These are phyloP conservation scores for Notechis scutatus DNA, from an alignment of 2,113 vertebrate species.

Conservation along the genomic window DNA sequence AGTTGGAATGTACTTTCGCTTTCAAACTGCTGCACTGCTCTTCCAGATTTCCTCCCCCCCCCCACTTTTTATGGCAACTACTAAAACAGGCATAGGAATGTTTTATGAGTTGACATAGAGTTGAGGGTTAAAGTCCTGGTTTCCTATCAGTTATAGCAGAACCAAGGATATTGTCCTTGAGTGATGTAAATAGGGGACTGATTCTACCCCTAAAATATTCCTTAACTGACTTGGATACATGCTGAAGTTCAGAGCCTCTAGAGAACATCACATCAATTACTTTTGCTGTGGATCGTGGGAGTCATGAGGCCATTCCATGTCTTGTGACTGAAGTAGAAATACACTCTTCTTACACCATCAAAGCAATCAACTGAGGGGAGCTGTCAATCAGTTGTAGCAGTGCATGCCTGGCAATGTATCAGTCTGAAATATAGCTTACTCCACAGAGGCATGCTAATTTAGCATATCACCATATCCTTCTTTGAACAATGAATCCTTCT, in stretches of 20 bases:
- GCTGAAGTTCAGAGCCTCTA: not conserved
- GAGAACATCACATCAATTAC: not conserved
- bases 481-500: slow-evolving; percentile 3
- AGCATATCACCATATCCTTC: rapidly evolving
- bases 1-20: too few relatives aligned
- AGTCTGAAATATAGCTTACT: rapidly evolving
- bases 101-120: too few relatives aligned
- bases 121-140: not conserved
- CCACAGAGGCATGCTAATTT: not conserved
- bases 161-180: not conserved
- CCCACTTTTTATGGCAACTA: too few relatives aligned
- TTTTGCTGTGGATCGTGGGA: not conserved
- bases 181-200: not conserved
- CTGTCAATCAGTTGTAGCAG: not conserved
- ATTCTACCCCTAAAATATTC: not conserved
- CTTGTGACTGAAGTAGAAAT: not conserved
- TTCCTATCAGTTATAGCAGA: not conserved
- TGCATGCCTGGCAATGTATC: not conserved
- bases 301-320: not conserved
- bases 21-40: too few relatives aligned
- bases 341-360: not conserved
- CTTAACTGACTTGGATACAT: not conserved
- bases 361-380: not conserved
- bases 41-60: too few relatives aligned
- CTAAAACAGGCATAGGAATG: too few relatives aligned